These are phyloP conservation scores for Germaria angustata DNA, from an alignment of 2,888 invertebrate species.

Conservation along the genomic window DNA sequence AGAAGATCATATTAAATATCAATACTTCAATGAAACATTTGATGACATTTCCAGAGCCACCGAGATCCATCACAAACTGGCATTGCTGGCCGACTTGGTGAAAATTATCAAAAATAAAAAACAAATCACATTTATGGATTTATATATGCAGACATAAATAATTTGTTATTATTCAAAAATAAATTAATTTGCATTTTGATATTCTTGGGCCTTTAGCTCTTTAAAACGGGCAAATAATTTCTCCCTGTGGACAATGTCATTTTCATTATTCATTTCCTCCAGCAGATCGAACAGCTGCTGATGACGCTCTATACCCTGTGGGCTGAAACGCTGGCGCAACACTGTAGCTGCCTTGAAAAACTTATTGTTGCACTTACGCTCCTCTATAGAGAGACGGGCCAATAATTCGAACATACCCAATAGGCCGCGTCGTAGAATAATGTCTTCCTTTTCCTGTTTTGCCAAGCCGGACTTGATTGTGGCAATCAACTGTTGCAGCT, in stretches of 20 bases:
- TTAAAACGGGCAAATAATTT: conserved; percentile 52
- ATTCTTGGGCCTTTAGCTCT: conserved; percentile 36
- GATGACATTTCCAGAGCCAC: conserved; percentile 55
- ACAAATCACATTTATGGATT: conserved; percentile 62
- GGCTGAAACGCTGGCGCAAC: conserved; percentile 34
- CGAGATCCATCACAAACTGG: conserved; percentile 54
- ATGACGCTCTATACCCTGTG: conserved; percentile 48
- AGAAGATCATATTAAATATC: conserved; percentile 46
- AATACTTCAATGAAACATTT: conserved; percentile 56
- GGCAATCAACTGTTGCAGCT: conserved; percentile 62
- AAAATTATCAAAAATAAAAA: conserved; percentile 58
- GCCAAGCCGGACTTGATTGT: conserved; percentile 67
- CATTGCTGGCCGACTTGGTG: conserved; percentile 47
- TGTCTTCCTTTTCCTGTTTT: conserved; percentile 66
- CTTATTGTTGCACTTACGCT: conserved; percentile 62
- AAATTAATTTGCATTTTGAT: conserved; percentile 1
- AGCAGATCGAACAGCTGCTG: conserved; percentile 55
- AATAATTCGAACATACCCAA: conserved; percentile 67
- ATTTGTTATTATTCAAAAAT: not conserved
- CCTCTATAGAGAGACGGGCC: conserved; percentile 68
- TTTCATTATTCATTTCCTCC: conserved; percentile 48
- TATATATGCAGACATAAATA: conserved; percentile 57
- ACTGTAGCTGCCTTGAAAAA: conserved; percentile 55
- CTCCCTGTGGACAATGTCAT: conserved; percentile 59
- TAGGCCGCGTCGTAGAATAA: conserved; percentile 63